These are phyloP conservation scores for Potamilus streckersoni DNA, from an alignment of 1,140 invertebrate genomes.

Conservation along the genomic window DNA sequence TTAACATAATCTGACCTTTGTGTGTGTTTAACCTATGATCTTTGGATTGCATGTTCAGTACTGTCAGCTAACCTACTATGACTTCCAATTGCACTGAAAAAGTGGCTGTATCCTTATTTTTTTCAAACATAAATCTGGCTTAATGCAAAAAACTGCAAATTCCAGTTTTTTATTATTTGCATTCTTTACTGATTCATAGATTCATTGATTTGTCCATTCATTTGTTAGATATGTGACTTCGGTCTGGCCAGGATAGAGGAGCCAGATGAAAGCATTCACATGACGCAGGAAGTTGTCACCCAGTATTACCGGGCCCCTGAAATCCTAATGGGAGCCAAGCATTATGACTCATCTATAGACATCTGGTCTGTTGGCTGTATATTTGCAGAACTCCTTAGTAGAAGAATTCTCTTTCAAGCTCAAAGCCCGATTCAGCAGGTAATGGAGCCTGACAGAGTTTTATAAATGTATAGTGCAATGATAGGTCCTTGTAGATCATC, in stretches of 20 bases:
- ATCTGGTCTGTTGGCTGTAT: constrained; percentile 99
- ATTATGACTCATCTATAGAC: constrained; percentile 85
- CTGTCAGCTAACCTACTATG: no score
- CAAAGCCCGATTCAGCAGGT: constrained; percentile 95
- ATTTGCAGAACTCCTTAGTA: constrained; percentile 94
- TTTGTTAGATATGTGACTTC: constrained; percentile 93
- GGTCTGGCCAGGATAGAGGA: constrained; percentile 95
- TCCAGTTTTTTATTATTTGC: no score
- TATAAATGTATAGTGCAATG: no score
- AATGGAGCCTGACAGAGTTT: constrained; percentile 23
- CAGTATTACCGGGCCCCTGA: constrained; percentile 91
- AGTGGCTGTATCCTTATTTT: no score
- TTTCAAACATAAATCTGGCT: no score
- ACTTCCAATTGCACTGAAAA: no score
- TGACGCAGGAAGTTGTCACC: constrained; percentile 94
- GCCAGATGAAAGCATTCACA: constrained; percentile 87
- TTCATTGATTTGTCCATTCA: not conserved
- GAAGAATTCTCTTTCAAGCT: constrained; percentile 97
- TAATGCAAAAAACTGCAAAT: no score
- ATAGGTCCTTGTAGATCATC: no score
- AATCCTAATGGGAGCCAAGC: constrained; percentile 70
- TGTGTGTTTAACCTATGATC: no score
- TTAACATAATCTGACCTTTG: no score
- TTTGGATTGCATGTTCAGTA: no score
- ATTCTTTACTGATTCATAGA: no score